Base-by-base conservation (phyloP, 2,797 vertebrate genomes). In the Parambassis ranga region DNA sequence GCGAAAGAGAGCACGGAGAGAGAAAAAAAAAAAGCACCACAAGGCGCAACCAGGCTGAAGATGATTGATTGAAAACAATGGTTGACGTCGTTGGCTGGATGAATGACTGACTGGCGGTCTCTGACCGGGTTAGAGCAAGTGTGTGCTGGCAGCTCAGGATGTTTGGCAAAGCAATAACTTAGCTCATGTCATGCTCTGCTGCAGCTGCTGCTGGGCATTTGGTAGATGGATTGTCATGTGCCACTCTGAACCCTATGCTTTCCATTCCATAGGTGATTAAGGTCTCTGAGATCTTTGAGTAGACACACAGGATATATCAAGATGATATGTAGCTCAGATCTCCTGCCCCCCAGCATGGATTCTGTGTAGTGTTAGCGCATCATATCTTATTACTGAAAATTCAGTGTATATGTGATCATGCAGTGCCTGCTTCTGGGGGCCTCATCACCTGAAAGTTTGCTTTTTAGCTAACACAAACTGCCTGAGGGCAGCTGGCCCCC, bases 61-160 rank as follows among this genome's bases (percentile, higher is more conserved):
- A 51, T 28, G 71, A 83, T 42, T 69, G 80, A 84, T 71, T 75
- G 65, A 82, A 81, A 77, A 72, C 71, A 77, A 68, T 35, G 48
- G 69, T 38, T 71, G 65, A 74, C 31, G 14, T 65, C 48, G 14
- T 35, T 68, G 36, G 75, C 64, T 59, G 62, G 24, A 47, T 58
- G 19, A 67, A 57, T 43, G 43, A 76, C 44, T 62, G 75, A 65
- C 71, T 55, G 59, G 67, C 52, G 2, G 38, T 19, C 58, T 43
- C 65, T 35, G 63, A 59, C 50, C 20, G 15, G 53, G 61, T 68
- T 49, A 55, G 11, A 70, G 59, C 32, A 30, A 80, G 57, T 60
- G 68, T 52, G 64, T 26, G 20, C 51, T 79, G 80, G 79, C 70
- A 74, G 47, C 55, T 41, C 16, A 5, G 52, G 24, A 33, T 16